These are phyloP conservation scores for Dexiosoma caninum DNA, from an alignment of 2,888 invertebrate genomes.

Conservation along the genomic window DNA sequence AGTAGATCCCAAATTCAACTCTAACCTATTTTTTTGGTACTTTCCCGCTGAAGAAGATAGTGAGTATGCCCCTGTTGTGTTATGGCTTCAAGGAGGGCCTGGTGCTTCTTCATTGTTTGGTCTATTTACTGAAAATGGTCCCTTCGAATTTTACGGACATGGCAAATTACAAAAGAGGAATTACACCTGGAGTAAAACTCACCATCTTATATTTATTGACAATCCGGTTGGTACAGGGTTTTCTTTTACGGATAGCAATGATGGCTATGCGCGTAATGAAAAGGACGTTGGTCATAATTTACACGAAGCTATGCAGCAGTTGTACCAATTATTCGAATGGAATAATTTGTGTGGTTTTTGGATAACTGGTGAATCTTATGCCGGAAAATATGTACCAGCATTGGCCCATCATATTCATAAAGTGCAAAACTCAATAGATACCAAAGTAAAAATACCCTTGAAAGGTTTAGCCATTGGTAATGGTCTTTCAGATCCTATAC, in stretches of 20 bases:
- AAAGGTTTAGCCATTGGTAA: slow-evolving; percentile 84
- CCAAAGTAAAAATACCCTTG: slow-evolving; percentile 73
- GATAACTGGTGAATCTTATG: slow-evolving; percentile 94
- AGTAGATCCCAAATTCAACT: slow-evolving; percentile 86
- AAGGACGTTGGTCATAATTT: slow-evolving; percentile 88
- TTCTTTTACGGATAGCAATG: slow-evolving; percentile 88
- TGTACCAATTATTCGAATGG: slow-evolving; percentile 90
- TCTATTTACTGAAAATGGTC: slow-evolving; percentile 91
- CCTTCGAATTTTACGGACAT: slow-evolving; percentile 80
- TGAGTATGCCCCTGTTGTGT: slow-evolving; percentile 83
- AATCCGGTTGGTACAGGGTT: slow-evolving; percentile 96
- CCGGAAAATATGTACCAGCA: slow-evolving; percentile 88
- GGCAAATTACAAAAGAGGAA: slow-evolving; percentile 80
- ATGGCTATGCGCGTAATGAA: slow-evolving; percentile 89
- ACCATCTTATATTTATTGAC: slow-evolving; percentile 91
- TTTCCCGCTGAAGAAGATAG: slow-evolving; percentile 83
- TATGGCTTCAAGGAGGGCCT: slow-evolving; percentile 93
- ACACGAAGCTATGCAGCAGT: slow-evolving; percentile 86
- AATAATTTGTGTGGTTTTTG: slow-evolving; percentile 87
- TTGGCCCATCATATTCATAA: slow-evolving; percentile 81
- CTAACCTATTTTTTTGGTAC: slow-evolving; percentile 95
- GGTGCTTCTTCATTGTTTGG: slow-evolving; percentile 89
- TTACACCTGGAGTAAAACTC: slow-evolving; percentile 88
- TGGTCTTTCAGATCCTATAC: slow-evolving; percentile 87
- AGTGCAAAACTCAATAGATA: slow-evolving; percentile 76